Evolutionary conservation across 2,113 vertebrate species (phyloP), one percentile per base, ranked within the genome.

Genomic region (Neotoma lepida): DNA sequence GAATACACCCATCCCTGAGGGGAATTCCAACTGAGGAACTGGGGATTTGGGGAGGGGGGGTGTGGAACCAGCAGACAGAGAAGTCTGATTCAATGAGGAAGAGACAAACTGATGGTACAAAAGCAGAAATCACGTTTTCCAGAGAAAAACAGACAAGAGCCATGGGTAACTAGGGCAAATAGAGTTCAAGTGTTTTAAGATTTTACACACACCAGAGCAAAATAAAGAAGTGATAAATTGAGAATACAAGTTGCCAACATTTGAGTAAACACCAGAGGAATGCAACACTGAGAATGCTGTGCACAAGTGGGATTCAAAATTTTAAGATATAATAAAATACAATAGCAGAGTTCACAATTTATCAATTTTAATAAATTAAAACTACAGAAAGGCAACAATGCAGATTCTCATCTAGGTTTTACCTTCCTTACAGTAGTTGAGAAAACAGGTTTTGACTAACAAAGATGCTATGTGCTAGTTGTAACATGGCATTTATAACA

Each of bases 11-110:
- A 70, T 94, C 91, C 87, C 49, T 39, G 20, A 89, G 88, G 93
- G 94, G 90, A 93, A 95, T 95, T 95, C 94, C 94, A 94, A 18
- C 30, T 71, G 73, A 80, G 88, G 86, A 58, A 85, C 51, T 86
- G 88, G 30, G 76, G 44, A 41, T 90, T 71, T 3, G 35, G 10
- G 51, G 51, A 12, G 4, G 20, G 63, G 82, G 91, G 58, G 64
- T 41, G 44, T 17, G 22, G 26, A 2, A 68, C 66, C 66, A 68
- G 44, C 71, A 86, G 91, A 80, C 61, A 28, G 66, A 86, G 14
- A 39, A 22, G 58, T 85, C 91, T 91, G 63, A 63, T 86, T 93
- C 66, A 86, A 92, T 15, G 56, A 33, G 78, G 88, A 84, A 82
- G 84, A 87, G 87, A 96, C 89, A 96, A 96, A 80, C 7, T 58